phyloP scores from a whole-genome alignment of 2,113 vertebrate species.

The Ia io region DNA sequence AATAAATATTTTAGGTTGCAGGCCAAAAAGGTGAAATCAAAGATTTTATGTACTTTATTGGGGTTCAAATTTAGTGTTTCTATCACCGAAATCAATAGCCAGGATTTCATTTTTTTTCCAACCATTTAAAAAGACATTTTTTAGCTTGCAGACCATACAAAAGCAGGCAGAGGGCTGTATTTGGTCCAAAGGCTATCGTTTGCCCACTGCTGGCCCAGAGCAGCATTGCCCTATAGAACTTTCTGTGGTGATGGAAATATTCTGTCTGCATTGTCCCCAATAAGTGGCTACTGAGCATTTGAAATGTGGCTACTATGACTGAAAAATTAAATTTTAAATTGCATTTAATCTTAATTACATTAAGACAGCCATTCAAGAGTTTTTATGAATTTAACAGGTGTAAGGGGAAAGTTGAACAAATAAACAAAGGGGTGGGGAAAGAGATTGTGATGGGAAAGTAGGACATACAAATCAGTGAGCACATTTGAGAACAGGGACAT shows the following conservation, averaged over 20 bases:
- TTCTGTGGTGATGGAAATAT: neutral
- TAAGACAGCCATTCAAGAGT: neutral
- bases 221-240: neutral
- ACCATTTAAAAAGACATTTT: neutral
- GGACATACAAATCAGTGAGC: neutral
- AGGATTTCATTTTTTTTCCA: neutral
- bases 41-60: neutral
- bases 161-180: neutral
- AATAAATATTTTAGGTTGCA: neutral
- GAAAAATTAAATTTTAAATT: neutral
- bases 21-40: neutral
- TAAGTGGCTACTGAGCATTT: neutral
- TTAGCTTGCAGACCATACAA: neutral
- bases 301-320: neutral
- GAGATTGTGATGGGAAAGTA: neutral
- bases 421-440: neutral
- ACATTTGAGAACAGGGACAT: neutral
- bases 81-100: neutral
- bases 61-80: neutral
- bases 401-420: neutral
- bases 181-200: neutral
- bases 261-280: accelerated
- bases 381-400: neutral
- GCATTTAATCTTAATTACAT: neutral
- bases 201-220: neutral